Evolutionary conservation across 2,113 vertebrate genomes (phyloP), one percentile per base, ranked within the genome.

Genomic region (Sebastes fasciatus): DNA sequence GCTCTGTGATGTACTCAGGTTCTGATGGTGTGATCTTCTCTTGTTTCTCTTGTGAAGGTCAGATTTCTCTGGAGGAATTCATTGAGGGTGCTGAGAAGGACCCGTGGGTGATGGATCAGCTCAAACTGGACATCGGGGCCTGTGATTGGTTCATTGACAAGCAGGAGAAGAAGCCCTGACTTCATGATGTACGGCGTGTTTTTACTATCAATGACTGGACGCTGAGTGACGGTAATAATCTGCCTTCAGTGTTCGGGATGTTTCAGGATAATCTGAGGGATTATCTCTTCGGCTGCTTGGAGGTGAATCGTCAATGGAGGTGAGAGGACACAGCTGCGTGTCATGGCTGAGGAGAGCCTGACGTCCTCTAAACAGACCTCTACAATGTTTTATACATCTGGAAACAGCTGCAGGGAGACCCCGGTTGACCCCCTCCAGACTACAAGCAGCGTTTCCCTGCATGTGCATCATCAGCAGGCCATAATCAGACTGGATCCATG

Each of bases 11-110:
- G 4, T 61, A 1, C 34, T 52, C 9, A 19, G 2, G 8, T 26
- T 26, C 9, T 62, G 34, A 74, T 8, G 57, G 10, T 45, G 13
- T 65, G 10, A 34, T 34, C 34, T 43, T 5, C 3, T 40, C 62
- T 21, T 67, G 64, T 49, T 45, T 21, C 48, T 68, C 1, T 46
- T 19, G 5, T 54, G 19, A 74, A 96, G 95, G 91, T 86, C 88
- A 90, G 46, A 93, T 95, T 77, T 93, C 93, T 23, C 43, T 96
- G 43, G 86, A 94, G 45, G 94, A 95, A 48, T 95, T 96, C 54
- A 82, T 95, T 0, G 94, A 94, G 6, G 95, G 95, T 0, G 91
- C 94, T 1, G 82, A 95, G 6, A 95, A 87, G 82, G 94, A 96
- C 76, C 80, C 79, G 0, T 95, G 95, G 94, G 69, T 96, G 34